Percentiles rank a stretch among this genome's conserved stretches.
These are phyloP conservation scores for Alligator sinensis DNA, from an alignment of 2,113 vertebrate genomes.

Conservation along the genomic window DNA sequence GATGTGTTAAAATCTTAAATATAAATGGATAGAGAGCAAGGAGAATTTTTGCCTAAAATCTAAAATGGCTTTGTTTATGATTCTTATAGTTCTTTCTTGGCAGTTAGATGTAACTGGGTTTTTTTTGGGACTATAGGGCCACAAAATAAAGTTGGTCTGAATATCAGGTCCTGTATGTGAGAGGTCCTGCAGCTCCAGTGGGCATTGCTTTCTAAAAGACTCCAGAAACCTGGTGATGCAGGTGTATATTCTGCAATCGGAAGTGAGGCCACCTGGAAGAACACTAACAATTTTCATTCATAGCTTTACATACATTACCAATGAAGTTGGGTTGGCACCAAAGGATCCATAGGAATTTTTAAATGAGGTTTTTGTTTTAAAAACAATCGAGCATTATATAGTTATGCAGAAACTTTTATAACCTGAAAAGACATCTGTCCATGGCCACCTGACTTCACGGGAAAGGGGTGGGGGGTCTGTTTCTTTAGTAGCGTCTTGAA, in stretches of 20 bases:
- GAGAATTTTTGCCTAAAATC: not conserved
- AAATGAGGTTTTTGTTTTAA: not conserved
- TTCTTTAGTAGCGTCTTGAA: fast-evolving
- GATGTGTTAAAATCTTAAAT: not conserved
- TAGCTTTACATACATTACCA: too few relatives aligned
- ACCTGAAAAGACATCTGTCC: not conserved
- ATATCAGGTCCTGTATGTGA: too few relatives aligned
- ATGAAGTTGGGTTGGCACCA: not conserved
- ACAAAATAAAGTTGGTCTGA: not conserved
- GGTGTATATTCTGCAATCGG: not conserved
- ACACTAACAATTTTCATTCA: not conserved
- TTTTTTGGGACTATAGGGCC: not conserved
- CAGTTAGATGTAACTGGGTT: not conserved
- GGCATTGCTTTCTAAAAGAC: not conserved
- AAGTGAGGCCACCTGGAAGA: not conserved
- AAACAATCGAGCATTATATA: not conserved
- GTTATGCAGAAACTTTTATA: not conserved
- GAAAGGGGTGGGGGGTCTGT: not conserved
- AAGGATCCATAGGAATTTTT: not conserved
- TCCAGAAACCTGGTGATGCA: not conserved
- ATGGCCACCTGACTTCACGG: not conserved
- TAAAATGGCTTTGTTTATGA: not conserved
- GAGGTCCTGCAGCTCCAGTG: not conserved
- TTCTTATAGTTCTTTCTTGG: not conserved
- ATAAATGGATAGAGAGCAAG: not conserved